Conservation (phyloP, 2,797 vertebrate species). For the Danio albolineatus region DNA sequence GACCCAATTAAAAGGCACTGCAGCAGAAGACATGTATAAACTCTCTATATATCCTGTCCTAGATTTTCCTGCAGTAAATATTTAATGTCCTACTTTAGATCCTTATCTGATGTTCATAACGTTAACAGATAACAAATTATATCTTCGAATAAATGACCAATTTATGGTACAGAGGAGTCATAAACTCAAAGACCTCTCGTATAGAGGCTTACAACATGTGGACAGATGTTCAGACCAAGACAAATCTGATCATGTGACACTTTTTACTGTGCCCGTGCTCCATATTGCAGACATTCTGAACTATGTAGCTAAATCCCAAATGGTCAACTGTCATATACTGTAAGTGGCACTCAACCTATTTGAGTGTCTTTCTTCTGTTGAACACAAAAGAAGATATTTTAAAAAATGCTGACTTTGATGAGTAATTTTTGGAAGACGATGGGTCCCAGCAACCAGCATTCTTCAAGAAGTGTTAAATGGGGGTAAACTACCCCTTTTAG, state of each 20-base stretch:
- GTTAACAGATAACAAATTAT: not conserved
- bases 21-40: not conserved
- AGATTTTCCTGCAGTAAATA: slow-evolving; percentile 9
- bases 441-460: too few relatives aligned
- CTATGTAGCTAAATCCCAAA: slow-evolving; percentile 7
- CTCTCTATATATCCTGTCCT: not conserved
- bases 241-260: slow-evolving; percentile 23
- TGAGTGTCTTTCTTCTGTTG: too few relatives aligned
- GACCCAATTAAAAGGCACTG: not conserved
- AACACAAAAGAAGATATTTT: too few relatives aligned
- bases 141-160: slow-evolving; percentile 13
- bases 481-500: too few relatives aligned
- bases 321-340: not conserved
- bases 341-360: not conserved
- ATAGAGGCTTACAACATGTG: slow-evolving; percentile 1
- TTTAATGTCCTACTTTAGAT: not conserved
- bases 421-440: too few relatives aligned
- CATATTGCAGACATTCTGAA: slow-evolving; percentile 22
- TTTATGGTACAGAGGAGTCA: not conserved
- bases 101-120: not conserved
- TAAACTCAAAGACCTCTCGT: not conserved
- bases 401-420: too few relatives aligned
- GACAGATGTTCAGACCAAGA: slow-evolving; percentile 35
- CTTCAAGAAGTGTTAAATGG: too few relatives aligned
- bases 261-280: not conserved